phyloP scores from a whole-genome alignment of 2,888 invertebrate genomes.

The Noctua pronuba region DNA sequence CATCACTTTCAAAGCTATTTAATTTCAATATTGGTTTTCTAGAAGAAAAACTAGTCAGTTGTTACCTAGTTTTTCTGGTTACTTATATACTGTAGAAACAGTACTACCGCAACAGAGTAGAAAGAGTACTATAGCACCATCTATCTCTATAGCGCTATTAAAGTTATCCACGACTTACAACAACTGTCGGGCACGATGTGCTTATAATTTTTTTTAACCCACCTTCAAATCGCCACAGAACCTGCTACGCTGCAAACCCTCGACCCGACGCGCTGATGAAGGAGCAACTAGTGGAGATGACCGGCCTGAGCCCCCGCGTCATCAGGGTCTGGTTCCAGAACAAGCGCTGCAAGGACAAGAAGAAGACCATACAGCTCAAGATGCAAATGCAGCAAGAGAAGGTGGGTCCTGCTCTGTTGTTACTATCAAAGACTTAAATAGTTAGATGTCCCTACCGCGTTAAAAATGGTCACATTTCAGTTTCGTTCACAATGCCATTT shows the following conservation, averaged over 20 bases:
- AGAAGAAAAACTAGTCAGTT: no score
- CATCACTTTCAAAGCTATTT: no score
- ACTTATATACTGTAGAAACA: no score
- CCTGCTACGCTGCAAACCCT: constrained; percentile 99
- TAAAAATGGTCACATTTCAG: neutral
- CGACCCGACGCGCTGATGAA: constrained; percentile 99
- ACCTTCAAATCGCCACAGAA: constrained; percentile 84
- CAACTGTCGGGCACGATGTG: no score
- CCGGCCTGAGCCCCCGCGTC: constrained; percentile 98
- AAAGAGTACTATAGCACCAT: no score
- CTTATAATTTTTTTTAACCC: neutral
- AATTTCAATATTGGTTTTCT: no score
- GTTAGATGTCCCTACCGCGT: neutral
- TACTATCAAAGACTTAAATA: neutral
- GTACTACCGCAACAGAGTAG: no score
- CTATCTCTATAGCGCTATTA: no score
- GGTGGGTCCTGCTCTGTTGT: constrained; percentile 83
- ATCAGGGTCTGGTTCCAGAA: constrained; percentile 99
- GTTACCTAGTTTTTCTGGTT: no score
- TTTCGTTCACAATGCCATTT: neutral
- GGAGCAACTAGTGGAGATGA: constrained; percentile 99
- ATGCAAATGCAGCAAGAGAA: constrained; percentile 99
- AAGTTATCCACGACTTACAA: no score
- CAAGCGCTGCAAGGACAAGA: constrained; percentile 99
- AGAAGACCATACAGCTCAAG: constrained; percentile 98